phyloP scores from a whole-genome alignment of 2,888 invertebrate genomes.

The Acleris sparsana region DNA sequence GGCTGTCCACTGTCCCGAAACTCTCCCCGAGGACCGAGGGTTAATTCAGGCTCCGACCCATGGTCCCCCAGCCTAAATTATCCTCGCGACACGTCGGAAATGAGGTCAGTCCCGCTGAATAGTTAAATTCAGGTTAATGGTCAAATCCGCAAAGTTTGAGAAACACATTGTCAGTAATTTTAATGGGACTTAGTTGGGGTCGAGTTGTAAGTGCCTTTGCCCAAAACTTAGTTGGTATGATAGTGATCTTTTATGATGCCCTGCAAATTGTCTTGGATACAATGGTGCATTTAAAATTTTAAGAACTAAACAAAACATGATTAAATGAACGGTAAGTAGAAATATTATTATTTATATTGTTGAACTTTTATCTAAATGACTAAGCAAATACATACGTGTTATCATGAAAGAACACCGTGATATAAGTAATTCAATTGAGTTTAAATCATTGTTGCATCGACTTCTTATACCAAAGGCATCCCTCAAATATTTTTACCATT shows the following conservation, averaged over 20 bases:
- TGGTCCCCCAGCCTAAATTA: conserved; percentile 64
- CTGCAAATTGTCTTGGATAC: conserved; percentile 19
- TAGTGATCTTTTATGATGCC: conserved; percentile 22
- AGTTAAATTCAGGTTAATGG: conserved; percentile 66
- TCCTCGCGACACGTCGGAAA: conserved; percentile 65
- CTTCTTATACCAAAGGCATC: too few species aligned
- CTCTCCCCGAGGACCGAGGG: conserved; percentile 42
- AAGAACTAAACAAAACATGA: too few species aligned
- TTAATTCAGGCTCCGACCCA: conserved; percentile 70
- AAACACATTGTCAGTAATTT: conserved; percentile 47
- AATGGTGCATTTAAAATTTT: too few species aligned
- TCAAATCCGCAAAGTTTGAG: conserved; percentile 42
- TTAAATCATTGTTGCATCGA: too few species aligned
- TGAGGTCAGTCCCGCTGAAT: conserved; percentile 68
- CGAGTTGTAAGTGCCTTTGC: conserved; percentile 15
- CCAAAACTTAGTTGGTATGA: conserved; percentile 12
- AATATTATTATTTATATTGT: too few species aligned
- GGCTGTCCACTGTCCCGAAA: conserved; percentile 18
- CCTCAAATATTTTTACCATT: too few species aligned
- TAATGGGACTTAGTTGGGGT: conserved; percentile 39
- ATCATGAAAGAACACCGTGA: too few species aligned
- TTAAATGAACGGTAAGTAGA: too few species aligned
- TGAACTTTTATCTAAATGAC: too few species aligned
- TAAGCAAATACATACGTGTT: too few species aligned
- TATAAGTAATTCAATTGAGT: too few species aligned